Conservation (phyloP, 2,888 invertebrate genomes). For the Cephus rjabovi region DNA sequence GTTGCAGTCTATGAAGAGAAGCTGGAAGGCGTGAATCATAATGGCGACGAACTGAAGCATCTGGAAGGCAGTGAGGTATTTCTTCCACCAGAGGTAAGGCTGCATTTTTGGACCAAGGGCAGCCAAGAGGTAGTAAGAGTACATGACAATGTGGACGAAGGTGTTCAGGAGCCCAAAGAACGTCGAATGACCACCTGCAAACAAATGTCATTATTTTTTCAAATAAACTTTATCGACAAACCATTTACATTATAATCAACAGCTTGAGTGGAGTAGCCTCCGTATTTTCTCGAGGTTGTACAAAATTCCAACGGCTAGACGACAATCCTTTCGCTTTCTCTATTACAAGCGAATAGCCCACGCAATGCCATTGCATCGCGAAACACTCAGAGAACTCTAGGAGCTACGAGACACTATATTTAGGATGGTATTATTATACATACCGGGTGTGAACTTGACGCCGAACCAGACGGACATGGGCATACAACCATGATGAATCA, state of each 20-base stretch:
- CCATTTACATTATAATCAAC: not conserved
- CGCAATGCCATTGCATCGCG: not conserved
- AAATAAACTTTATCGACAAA: not conserved
- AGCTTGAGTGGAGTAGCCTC: not conserved
- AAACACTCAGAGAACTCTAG: not conserved
- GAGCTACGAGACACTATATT: not conserved
- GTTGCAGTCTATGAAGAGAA: constrained; percentile 90
- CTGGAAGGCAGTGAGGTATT: constrained; percentile 91
- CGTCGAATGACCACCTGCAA: constrained; percentile 90
- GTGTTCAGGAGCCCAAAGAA: constrained; percentile 96
- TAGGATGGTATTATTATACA: constrained; percentile 37
- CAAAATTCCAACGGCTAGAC: not conserved
- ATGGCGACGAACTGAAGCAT: constrained; percentile 93
- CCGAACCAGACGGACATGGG: constrained; percentile 98
- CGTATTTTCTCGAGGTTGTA: not conserved
- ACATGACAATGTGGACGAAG: constrained; percentile 98
- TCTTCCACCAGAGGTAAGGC: constrained; percentile 96
- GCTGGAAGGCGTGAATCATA: constrained; percentile 92
- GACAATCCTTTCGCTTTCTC: not conserved
- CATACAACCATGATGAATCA: constrained; percentile 97
- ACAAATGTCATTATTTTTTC: not conserved
- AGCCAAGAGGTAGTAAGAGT: constrained; percentile 90
- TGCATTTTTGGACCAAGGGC: constrained; percentile 90
- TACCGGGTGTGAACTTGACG: constrained; percentile 93
- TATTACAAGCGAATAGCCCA: not conserved